Conservation (phyloP, 2,797 vertebrate species). For the Gymnothorax reevesii region DNA sequence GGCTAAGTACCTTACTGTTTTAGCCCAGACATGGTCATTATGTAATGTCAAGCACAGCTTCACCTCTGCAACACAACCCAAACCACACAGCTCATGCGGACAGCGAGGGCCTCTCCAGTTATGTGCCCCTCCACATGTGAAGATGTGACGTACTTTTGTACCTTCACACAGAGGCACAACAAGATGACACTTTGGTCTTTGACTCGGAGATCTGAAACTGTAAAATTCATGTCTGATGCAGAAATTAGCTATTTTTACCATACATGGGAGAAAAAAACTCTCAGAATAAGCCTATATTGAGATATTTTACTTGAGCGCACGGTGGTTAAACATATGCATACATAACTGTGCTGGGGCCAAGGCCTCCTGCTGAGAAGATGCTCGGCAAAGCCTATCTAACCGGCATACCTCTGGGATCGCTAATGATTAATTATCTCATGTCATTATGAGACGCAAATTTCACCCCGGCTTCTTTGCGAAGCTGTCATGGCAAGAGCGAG, state of each 20-base stretch:
- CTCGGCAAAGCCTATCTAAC: conserved; percentile 88
- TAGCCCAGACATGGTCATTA: not conserved
- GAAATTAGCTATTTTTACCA: conserved; percentile 55
- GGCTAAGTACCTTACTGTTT: not conserved
- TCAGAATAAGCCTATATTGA: conserved; percentile 66
- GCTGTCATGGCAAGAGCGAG: conserved; percentile 81
- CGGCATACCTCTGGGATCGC: conserved; percentile 92
- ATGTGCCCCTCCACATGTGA: not conserved
- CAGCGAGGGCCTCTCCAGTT: not conserved
- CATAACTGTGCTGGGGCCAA: conserved; percentile 82
- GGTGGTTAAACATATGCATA: conserved; percentile 81
- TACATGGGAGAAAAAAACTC: conserved; percentile 62
- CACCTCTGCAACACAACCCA: not conserved
- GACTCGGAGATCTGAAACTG: not conserved
- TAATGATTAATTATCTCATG: conserved; percentile 99
- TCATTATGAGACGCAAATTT: conserved; percentile 99
- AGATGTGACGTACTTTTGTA: not conserved
- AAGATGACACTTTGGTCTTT: not conserved
- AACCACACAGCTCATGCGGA: not conserved
- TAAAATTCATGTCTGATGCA: conserved; percentile 33
- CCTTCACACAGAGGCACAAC: not conserved
- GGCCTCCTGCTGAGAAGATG: conserved; percentile 86
- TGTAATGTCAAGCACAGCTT: no score
- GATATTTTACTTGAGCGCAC: conserved; percentile 73
- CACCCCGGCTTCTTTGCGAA: conserved; percentile 90